Evolutionary conservation across 2,797 vertebrate genomes (phyloP).

Genomic region (Propithecus perrieri): DNA sequence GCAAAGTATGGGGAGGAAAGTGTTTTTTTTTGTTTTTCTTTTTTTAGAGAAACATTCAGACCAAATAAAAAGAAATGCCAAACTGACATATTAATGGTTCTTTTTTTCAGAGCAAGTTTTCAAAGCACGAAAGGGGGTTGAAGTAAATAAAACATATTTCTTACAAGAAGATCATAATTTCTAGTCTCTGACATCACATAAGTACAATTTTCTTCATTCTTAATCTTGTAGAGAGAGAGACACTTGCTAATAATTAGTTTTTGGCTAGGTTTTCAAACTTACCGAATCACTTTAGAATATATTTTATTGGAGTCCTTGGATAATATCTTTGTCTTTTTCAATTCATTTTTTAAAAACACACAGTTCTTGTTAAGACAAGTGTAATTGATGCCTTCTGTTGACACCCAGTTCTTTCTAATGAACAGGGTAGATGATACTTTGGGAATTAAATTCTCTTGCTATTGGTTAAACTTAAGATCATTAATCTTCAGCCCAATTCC

Average conservation of each 20-base stretch:
- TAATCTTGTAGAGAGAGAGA: background rate
- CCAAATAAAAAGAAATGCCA: slow-evolving; percentile 36
- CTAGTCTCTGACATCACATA: background rate
- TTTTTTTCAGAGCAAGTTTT: slow-evolving; percentile 50
- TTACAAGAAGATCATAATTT: background rate
- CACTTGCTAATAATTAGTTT: background rate
- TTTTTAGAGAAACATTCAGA: background rate
- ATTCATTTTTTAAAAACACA: background rate
- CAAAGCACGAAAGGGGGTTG: background rate
- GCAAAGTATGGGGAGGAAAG: background rate
- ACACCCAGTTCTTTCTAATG: background rate
- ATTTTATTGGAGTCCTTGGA: background rate
- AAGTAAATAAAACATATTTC: background rate
- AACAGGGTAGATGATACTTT: background rate
- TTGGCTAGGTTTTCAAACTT: background rate
- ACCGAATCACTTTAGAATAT: background rate
- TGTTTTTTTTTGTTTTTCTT: background rate
- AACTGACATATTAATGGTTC: background rate
- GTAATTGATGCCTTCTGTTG: background rate
- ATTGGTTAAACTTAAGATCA: background rate
- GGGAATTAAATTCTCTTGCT: background rate
- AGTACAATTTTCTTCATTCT: slow-evolving; percentile 14
- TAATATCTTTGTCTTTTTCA: slow-evolving; percentile 27
- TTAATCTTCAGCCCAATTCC: background rate
- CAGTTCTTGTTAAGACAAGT: background rate